Base-by-base conservation (phyloP, 2,888 invertebrate species). In the Volucella bombylans region DNA sequence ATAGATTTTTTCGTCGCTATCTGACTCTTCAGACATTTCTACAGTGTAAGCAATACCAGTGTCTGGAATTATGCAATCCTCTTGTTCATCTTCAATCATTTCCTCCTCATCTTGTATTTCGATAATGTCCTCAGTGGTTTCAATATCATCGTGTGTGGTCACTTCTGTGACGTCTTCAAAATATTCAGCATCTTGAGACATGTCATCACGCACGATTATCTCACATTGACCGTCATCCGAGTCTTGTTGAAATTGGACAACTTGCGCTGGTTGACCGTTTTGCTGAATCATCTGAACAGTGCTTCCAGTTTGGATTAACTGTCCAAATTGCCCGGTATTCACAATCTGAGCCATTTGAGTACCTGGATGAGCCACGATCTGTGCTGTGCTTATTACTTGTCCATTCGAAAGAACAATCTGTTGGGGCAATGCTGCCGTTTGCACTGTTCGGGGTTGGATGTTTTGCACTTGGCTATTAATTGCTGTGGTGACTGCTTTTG, bases 341-440 rank as follows among this genome's bases (percentile, higher is more conserved):
- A 92, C 89, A 14, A 91, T 89, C 86, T 92, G 92, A 10, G 91
- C 89, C 64, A 92, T 86, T 80, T 91, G 92, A 14, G 91, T 89
- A 6, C 90, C 90, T 15, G 88, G 86, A 62, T 89, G 88, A 15
- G 90, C 88, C 8, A 92, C 89, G 59, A 92, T 90, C 87, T 92
- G 92, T 4, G 91, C 89, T 4, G 91, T 89, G 55, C 91, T 92
- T 55, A 92, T 89, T 4, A 92, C 90, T 81, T 92, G 92, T 4
- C 91, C 91, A 87, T 92, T 92, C 4, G 92, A 90, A 62, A 92
- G 87, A 2, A 92, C 90, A 78, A 92, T 90, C 88, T 92, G 92
- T 79, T 90, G 91, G 15, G 90, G 89, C 77, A 90, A 74, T 10
- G 88, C 69, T 2, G 87, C 87, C 38, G 89, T 89, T 39, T 82